These are phyloP conservation scores for Rhagoletis zephyria DNA, from an alignment of 1,140 invertebrate genomes.

Conservation along the genomic window DNA sequence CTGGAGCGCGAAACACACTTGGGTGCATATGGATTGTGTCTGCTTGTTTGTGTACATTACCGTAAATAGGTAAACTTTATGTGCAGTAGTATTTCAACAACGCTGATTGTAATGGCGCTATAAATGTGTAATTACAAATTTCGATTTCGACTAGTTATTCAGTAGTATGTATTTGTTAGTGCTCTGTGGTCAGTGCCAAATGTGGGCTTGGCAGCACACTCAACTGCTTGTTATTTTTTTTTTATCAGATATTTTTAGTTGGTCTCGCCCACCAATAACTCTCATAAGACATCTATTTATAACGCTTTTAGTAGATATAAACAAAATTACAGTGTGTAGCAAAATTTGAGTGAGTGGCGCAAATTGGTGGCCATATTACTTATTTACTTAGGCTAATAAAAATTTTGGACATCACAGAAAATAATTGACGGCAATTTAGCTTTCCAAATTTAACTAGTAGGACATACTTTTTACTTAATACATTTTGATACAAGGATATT, in stretches of 20 bases:
- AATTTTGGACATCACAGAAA: too few species aligned
- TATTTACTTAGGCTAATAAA: too few species aligned
- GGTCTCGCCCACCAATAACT: not conserved
- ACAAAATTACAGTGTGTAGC: not conserved
- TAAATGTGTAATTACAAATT: slow-evolving; percentile 20
- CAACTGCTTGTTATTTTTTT: not conserved
- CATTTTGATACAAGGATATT: too few species aligned
- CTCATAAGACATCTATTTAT: slow-evolving; percentile 21
- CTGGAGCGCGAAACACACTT: not conserved
- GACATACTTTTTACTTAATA: too few species aligned
- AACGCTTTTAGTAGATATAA: not conserved
- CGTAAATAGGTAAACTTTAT: not conserved
- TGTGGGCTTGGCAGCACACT: slow-evolving; percentile 21
- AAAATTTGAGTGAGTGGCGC: not conserved
- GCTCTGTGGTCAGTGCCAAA: slow-evolving; percentile 5
- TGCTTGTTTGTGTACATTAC: not conserved
- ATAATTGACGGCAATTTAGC: too few species aligned
- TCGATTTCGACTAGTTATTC: not conserved
- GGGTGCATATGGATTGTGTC: not conserved
- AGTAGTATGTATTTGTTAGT: not conserved
- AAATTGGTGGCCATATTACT: too few species aligned
- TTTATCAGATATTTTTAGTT: not conserved
- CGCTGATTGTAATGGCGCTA: not conserved
- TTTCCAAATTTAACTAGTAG: too few species aligned
- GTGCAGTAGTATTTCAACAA: not conserved